Base-by-base conservation (phyloP, 2,888 invertebrate genomes). In the Thera britannica region DNA sequence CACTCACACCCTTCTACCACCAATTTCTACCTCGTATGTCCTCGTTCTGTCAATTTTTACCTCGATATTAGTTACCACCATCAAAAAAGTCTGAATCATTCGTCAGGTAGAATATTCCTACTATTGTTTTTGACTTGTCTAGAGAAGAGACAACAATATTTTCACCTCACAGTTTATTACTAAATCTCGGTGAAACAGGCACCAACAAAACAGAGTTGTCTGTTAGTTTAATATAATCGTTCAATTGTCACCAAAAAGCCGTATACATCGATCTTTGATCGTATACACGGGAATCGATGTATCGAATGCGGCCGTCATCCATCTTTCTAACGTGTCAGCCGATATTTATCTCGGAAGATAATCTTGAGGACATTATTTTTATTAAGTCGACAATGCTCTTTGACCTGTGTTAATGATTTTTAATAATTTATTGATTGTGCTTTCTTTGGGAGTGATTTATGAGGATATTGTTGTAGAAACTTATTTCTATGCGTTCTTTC, bases 241-340 rank as follows among this genome's bases (percentile, higher is more conserved):
- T 61, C 44, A 65, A 65, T 66, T 72, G 68, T 72, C 72, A 70
- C 68, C 67, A 71, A 67, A 67, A 68, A 64, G 62, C 64, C 62
- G 65, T 72, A 60, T 67, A 71, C 74, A 71, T 70, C 65, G 57
- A 71, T 89, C 87, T 86, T 76, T 70, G 73, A 78, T 76, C 82
- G 84, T 86, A 85, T 85, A 81, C 81, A 80, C 69, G 81, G 76
- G 79, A 85, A 84, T 82, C 86, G 82, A 82, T 86, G 83, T 83
- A 82, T 84, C 82, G 80, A 78, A 79, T 78, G 77, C 79, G 79
- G 79, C 73, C 70, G 74, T 75, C 77, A 88, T 90, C 79, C 82
- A 75, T 91, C 90, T 90, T 87, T 80, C 84, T 84, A 77, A 75
- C 77, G 81, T 90, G 87, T 89, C 90, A 84, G 79, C 78, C 75